Base-by-base conservation (phyloP, 2,797 vertebrate species). In the Propithecus perrieri region DNA sequence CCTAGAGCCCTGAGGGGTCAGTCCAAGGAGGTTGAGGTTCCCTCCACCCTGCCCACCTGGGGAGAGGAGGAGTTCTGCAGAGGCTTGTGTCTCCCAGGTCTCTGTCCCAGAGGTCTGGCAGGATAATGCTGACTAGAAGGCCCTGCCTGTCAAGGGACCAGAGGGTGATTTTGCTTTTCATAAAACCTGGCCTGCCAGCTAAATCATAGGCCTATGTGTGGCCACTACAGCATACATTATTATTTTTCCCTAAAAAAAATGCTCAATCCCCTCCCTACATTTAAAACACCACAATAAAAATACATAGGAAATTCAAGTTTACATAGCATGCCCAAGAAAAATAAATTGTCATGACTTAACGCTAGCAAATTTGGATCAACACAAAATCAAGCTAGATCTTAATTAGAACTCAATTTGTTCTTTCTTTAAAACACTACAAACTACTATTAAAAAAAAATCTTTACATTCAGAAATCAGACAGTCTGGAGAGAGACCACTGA, bases 251-350 rank as follows among this genome's bases (percentile, higher is more conserved):
- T 61, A 81, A 95, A 94, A 96, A 96, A 96, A 91, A 85, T 59
- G 69, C 24, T 96, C 93, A 75, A 59, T 71, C 69, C 94, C 88
- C 71, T 97, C 57, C 91, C 63, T 65, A 94, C 89, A 97, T 92
- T 90, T 98, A 97, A 98, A 98, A 98, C 83, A 92, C 97, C 96
- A 98, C 88, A 98, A 97, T 97, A 97, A 97, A 94, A 97, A 97
- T 95, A 96, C 96, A 78, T 81, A 98, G 88, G 91, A 91, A 98
- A 96, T 98, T 98, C 98, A 99, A 98, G 98, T 98, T 98, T 98
- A 97, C 87, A 97, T 55, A 97, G 97, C 85, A 74, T 97, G 91
- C 88, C 78, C 85, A 91, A 97, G 86, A 96, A 96, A 98, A 97
- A 96, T 76, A 96, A 84, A 88, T 4, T 78, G 93, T 91, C 86